Conservation (phyloP, 1,140 invertebrate species). For the Pachypsylla venusta region DNA sequence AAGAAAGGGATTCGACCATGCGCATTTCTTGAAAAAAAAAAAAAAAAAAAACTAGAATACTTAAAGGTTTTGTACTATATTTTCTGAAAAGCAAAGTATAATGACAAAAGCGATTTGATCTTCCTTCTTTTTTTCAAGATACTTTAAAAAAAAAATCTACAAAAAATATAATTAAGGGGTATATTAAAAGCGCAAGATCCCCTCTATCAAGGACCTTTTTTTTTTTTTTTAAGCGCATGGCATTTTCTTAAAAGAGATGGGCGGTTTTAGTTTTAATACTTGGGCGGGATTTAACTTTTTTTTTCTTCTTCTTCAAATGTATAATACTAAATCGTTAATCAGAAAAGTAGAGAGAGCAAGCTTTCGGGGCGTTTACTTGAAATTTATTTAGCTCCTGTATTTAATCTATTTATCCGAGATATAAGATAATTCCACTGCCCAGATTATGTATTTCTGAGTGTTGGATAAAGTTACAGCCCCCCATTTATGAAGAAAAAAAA, state of each 20-base stretch:
- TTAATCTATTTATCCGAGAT: constrained; percentile 9
- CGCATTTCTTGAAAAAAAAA: too few species aligned
- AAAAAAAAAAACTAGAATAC: too few species aligned
- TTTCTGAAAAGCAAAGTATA: too few species aligned
- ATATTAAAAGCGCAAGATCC: constrained; percentile 6
- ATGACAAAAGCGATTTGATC: too few species aligned
- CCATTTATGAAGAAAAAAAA: too few species aligned
- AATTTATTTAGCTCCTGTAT: constrained; percentile 10
- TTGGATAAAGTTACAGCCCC: background rate
- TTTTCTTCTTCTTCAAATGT: background rate
- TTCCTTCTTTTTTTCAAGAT: too few species aligned
- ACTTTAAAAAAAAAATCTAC: too few species aligned
- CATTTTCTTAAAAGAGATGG: constrained; percentile 8
- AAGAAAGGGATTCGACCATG: too few species aligned
- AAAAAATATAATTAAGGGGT: constrained; percentile 1
- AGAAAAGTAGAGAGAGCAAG: background rate
- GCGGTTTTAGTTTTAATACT: background rate
- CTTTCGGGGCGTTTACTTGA: constrained; percentile 3
- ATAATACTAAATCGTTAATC: constrained; percentile 9
- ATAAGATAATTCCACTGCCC: constrained; percentile 8
- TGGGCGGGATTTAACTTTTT: constrained; percentile 7
- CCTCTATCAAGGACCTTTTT: constrained; percentile 3
- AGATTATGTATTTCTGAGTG: constrained; percentile 1
- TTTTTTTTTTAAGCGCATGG: constrained; percentile 8
- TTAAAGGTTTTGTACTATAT: too few species aligned